These are phyloP conservation scores for Tetramorium parvispinum DNA, from an alignment of 1,140 invertebrate genomes.

Conservation along the genomic window DNA sequence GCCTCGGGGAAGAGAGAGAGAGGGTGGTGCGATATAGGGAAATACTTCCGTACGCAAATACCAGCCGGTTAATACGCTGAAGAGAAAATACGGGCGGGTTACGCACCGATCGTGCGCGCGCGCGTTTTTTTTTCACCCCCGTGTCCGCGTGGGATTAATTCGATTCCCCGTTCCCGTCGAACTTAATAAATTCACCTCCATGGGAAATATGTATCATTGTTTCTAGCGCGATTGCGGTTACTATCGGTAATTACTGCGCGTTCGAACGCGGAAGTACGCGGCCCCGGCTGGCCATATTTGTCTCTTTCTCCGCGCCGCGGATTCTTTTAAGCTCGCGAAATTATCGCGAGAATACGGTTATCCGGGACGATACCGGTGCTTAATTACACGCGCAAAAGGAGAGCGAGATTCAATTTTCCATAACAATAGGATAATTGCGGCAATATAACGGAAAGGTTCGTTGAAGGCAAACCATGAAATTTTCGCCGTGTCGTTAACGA, in stretches of 20 bases:
- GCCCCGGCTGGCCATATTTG: background rate
- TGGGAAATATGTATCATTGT: constrained; percentile 26
- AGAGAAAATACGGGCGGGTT: background rate
- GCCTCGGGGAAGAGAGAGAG: background rate
- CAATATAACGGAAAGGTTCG: constrained; percentile 2
- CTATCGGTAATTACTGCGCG: constrained; percentile 39
- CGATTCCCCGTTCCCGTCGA: background rate
- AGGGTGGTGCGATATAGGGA: background rate
- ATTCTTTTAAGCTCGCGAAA: constrained; percentile 64
- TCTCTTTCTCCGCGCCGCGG: constrained; percentile 18
- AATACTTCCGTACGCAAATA: constrained; percentile 8
- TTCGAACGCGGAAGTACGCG: background rate
- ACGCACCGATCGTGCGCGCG: background rate
- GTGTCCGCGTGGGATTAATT: constrained; percentile 33
- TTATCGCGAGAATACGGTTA: constrained; percentile 55
- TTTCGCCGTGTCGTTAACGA: constrained; percentile 41
- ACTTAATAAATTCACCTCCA: constrained; percentile 36
- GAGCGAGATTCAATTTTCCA: constrained; percentile 44
- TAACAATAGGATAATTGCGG: constrained; percentile 56
- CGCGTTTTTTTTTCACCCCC: background rate
- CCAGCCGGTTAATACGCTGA: background rate
- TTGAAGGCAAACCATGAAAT: constrained; percentile 35
- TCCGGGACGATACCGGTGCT: constrained; percentile 11
- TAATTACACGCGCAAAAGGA: constrained; percentile 53
- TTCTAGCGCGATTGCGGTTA: constrained; percentile 20